Percentiles rank a stretch among this genome's conserved stretches.
Evolutionary conservation across 2,888 invertebrate species (phyloP).

Genomic region (Cryptocephalus moraei): DNA sequence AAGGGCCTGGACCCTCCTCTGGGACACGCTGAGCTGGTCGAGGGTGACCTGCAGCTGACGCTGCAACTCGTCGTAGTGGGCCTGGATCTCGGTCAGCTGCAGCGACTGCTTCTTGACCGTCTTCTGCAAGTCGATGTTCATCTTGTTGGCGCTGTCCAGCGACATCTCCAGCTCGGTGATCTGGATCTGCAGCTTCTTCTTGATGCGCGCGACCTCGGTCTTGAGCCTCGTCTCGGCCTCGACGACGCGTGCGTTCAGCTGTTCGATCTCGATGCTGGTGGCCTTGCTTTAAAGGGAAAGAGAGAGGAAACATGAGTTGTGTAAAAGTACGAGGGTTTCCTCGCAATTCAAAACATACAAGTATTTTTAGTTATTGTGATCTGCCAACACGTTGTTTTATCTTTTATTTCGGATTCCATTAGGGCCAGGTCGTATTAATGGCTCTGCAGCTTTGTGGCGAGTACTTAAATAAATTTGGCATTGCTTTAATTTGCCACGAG

Average conservation of each 20-base stretch:
- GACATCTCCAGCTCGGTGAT: slow-evolving; percentile 95
- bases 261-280: slow-evolving; percentile 96
- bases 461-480: slow-evolving; percentile 9
- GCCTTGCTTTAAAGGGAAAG: slow-evolving; percentile 61
- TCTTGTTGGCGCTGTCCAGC: slow-evolving; percentile 96
- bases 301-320: too few relatives aligned
- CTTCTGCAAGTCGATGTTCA: slow-evolving; percentile 94
- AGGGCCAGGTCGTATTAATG: too few relatives aligned
- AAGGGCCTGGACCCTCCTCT: slow-evolving; percentile 82
- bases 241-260: slow-evolving; percentile 86
- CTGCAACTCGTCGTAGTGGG: slow-evolving; percentile 93
- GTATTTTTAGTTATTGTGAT: too few relatives aligned
- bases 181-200: slow-evolving; percentile 98
- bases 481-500: slow-evolving; percentile 2
- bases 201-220: slow-evolving; percentile 91
- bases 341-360: too few relatives aligned
- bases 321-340: too few relatives aligned
- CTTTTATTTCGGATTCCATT: too few relatives aligned
- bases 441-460: too few relatives aligned
- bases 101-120: slow-evolving; percentile 95
- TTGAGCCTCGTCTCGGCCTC: slow-evolving; percentile 94
- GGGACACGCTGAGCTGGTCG: slow-evolving; percentile 84
- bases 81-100: slow-evolving; percentile 82
- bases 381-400: too few relatives aligned
- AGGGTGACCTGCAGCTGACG: slow-evolving; percentile 91